phyloP scores from a whole-genome alignment of 2,888 invertebrate species.

The Ophion ventricosus region DNA sequence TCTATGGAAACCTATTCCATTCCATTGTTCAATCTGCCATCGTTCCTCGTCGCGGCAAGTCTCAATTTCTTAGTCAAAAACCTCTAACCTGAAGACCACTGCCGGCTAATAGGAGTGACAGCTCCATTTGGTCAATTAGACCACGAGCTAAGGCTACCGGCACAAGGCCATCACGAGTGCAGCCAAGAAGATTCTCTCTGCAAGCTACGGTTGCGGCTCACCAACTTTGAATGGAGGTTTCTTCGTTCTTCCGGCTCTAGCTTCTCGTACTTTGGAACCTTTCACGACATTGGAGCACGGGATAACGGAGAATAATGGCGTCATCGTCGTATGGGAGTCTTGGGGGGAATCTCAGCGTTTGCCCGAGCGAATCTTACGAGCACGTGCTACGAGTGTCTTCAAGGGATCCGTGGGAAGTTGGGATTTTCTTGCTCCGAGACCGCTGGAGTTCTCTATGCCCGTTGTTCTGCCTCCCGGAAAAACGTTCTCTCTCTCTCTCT shows the following conservation, averaged over 20 bases:
- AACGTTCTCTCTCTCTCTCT: conserved; percentile 11
- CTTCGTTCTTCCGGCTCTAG: background rate
- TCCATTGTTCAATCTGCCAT: background rate
- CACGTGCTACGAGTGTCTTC: conserved; percentile 30
- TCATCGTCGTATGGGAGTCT: conserved; percentile 13
- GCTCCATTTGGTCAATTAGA: conserved; percentile 59
- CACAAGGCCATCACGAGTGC: background rate
- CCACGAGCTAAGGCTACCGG: background rate
- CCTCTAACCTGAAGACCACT: conserved; percentile 39
- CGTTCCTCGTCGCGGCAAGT: conserved; percentile 21
- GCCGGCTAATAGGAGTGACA: background rate
- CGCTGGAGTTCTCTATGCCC: background rate
- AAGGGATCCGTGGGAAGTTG: conserved; percentile 10
- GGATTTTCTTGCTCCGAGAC: conserved; percentile 24
- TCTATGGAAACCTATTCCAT: too few relatives aligned
- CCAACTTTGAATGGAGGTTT: conserved; percentile 13
- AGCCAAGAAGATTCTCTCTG: conserved; percentile 34
- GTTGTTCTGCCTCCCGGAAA: conserved; percentile 19
- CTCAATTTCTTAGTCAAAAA: conserved; percentile 44
- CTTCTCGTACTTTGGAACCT: background rate
- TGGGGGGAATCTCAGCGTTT: background rate
- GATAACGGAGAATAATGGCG: conserved; percentile 8
- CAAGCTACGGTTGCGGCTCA: conserved; percentile 29
- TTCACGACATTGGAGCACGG: background rate
- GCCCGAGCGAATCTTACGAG: conserved; percentile 11